phyloP scores from a whole-genome alignment of 2,797 vertebrate species.

The Babyrousa celebensis region DNA sequence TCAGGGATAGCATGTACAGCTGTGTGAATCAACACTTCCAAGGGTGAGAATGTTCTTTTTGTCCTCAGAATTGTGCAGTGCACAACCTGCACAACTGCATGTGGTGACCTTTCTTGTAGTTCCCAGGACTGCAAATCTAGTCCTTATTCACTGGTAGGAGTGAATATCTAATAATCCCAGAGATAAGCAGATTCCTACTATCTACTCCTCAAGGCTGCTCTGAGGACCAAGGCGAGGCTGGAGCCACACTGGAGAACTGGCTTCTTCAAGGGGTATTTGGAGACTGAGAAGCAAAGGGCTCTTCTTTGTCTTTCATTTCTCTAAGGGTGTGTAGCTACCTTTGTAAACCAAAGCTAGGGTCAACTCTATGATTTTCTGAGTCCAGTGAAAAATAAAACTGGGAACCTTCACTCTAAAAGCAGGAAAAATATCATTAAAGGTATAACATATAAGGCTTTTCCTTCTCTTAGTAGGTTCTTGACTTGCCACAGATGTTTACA shows the following conservation, averaged over 20 bases:
- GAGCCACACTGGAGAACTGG: background rate
- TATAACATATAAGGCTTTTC: background rate
- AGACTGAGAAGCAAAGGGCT: background rate
- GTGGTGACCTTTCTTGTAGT: background rate
- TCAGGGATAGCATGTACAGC: no score
- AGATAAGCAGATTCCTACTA: rapidly evolving
- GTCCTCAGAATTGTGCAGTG: background rate
- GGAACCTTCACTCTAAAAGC: background rate
- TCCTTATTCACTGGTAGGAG: background rate
- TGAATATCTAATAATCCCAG: background rate
- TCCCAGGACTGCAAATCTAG: background rate
- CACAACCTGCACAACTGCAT: background rate
- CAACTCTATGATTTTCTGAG: background rate
- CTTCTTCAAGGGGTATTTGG: background rate
- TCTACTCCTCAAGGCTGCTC: background rate
- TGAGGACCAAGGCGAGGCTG: background rate
- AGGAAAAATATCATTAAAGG: background rate
- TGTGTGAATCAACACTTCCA: background rate
- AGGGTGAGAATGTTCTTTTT: background rate
- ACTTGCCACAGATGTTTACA: background rate
- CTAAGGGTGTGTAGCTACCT: background rate
- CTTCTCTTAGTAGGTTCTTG: no score
- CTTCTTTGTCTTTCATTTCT: background rate
- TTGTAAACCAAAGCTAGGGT: background rate
- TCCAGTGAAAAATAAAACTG: background rate